phyloP scores from a whole-genome alignment of 2,797 vertebrate species.

The Chaenodraco wilsoni region DNA sequence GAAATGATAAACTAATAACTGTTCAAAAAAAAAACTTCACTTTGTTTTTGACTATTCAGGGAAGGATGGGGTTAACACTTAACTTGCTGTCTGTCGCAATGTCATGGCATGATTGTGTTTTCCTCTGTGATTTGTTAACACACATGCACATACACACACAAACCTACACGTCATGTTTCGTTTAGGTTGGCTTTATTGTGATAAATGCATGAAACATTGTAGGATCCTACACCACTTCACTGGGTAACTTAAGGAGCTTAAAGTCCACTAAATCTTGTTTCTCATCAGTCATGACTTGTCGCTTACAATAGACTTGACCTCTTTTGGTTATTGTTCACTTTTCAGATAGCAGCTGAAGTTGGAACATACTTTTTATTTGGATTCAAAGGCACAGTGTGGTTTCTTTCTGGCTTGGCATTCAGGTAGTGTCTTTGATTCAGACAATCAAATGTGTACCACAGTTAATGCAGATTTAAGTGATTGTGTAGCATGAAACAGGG shows the following conservation, averaged over 20 bases:
- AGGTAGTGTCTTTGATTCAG: slow-evolving; percentile 65
- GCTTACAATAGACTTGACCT: slow-evolving; percentile 28
- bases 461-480: slow-evolving; percentile 56
- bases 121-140: slow-evolving; percentile 75
- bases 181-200: slow-evolving; percentile 67
- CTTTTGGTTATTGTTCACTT: slow-evolving; percentile 13
- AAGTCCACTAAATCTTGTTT: slow-evolving; percentile 30
- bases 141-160: slow-evolving; percentile 40
- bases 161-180: slow-evolving; percentile 57
- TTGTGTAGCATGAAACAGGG: slow-evolving; percentile 42
- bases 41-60: slow-evolving; percentile 69
- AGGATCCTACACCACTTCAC: slow-evolving; percentile 62
- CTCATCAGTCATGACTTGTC: slow-evolving; percentile 29
- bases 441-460: slow-evolving; percentile 81
- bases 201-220: slow-evolving; percentile 78
- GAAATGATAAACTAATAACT: slow-evolving; percentile 57
- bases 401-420: slow-evolving; percentile 58
- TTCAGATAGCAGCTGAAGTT: slow-evolving; percentile 22
- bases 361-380: slow-evolving; percentile 29
- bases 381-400: slow-evolving; percentile 29
- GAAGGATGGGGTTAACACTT: slow-evolving; percentile 72
- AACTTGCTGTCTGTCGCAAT: slow-evolving; percentile 74
- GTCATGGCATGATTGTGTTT: slow-evolving; percentile 84
- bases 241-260: slow-evolving; percentile 46
- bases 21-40: slow-evolving; percentile 38